A percentile compares a stretch with the other conserved stretches of the same genome.
These are phyloP conservation scores for Bombus consobrinus DNA, from an alignment of 1,140 invertebrate genomes.

Conservation along the genomic window DNA sequence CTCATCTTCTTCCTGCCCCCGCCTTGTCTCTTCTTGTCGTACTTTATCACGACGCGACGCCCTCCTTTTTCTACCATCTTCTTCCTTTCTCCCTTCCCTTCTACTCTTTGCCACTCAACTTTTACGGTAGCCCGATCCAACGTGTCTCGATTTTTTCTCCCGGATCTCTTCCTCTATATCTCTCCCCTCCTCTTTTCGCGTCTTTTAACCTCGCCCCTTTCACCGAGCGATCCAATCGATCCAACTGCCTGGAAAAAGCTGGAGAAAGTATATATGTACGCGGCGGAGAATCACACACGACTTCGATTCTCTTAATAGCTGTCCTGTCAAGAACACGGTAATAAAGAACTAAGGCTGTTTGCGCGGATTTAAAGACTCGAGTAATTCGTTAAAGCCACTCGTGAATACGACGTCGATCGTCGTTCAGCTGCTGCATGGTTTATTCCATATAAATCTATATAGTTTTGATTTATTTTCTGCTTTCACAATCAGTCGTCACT, in stretches of 20 bases:
- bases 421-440: too few species aligned
- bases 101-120: not conserved
- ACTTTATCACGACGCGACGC: conserved; percentile 49
- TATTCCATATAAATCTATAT: too few species aligned
- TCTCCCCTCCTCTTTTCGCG: not conserved
- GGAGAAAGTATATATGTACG: conserved; percentile 29
- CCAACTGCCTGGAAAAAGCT: conserved; percentile 11
- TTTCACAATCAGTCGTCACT: too few species aligned
- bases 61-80: conserved; percentile 39
- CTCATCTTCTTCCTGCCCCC: not conserved
- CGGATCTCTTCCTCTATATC: not conserved
- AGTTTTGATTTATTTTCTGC: too few species aligned
- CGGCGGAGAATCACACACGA: not conserved
- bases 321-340: not conserved
- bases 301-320: conserved; percentile 21
- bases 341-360: conserved; percentile 20
- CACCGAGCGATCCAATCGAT: not conserved
- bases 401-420: too few species aligned
- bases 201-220: not conserved
- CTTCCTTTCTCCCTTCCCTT: not conserved
- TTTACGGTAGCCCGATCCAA: conserved; percentile 47
- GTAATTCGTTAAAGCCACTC: too few species aligned
- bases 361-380: not conserved
- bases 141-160: conserved; percentile 45
- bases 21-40: not conserved